Evolutionary conservation across 2,888 invertebrate genomes (phyloP).

Genomic region (Gortyna flavago): DNA sequence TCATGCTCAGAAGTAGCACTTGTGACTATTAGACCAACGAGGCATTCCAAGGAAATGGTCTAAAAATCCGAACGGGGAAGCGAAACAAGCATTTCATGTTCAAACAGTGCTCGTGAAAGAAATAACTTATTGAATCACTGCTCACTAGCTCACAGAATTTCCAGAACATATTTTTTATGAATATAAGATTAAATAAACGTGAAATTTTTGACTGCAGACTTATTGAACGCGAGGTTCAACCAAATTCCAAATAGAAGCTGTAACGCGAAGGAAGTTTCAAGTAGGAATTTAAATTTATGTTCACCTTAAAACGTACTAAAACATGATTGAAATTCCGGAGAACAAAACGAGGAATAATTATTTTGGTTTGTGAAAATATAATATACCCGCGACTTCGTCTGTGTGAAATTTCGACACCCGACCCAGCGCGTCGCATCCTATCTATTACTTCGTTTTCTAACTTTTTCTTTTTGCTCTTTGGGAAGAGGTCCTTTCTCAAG

Average conservation of each 20-base stretch:
- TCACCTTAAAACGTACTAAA: constrained; percentile 2
- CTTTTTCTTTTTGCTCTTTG: too few species aligned
- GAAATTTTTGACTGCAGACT: not conserved
- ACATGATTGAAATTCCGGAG: constrained; percentile 5
- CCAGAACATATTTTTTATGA: constrained; percentile 18
- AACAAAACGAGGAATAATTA: not conserved
- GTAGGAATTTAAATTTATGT: constrained; percentile 30
- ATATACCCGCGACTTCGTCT: too few species aligned
- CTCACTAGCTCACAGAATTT: constrained; percentile 1
- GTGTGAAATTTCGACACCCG: too few species aligned
- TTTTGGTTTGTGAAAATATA: not conserved
- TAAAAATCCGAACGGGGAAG: constrained; percentile 4
- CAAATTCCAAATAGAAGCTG: constrained; percentile 11
- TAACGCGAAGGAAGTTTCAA: constrained; percentile 7
- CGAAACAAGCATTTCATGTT: not conserved
- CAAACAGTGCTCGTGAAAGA: constrained; percentile 15
- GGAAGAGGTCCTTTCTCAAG: too few species aligned
- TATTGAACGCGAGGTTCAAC: constrained; percentile 14
- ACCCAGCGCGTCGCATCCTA: too few species aligned
- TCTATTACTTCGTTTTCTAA: too few species aligned
- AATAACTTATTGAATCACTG: constrained; percentile 29
- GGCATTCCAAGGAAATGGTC: constrained; percentile 1
- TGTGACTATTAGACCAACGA: not conserved
- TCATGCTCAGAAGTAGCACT: too few species aligned
- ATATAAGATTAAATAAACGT: constrained; percentile 23